Base-by-base conservation (phyloP, 2,797 vertebrate species). In the Spinus pinus region DNA sequence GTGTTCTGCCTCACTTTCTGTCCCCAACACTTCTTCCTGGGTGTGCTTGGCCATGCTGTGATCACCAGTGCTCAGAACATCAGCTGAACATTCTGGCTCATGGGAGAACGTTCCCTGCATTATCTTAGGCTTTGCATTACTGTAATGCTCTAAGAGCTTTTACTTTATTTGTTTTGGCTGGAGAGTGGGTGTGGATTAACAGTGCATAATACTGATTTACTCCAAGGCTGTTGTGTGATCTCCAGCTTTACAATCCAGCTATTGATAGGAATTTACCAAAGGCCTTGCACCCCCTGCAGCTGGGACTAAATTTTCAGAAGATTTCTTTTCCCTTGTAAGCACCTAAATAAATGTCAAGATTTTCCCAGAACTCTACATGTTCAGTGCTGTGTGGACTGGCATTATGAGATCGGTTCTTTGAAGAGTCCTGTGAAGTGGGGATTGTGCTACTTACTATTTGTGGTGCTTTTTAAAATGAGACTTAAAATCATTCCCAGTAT, bases 121-220 rank as follows among this genome's bases (percentile, higher is more conserved):
- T 90, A 89, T 80, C 88, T 53, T 24, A 66, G 82, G 72, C 54
- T 91, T 85, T 93, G 94, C 84, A 75, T 86, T 78, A 88, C 42
- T 37, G 62, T 78, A 91, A 91, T 69, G 35, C 58, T 69, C 69
- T 79, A 60, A 91, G 79, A 92, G 81, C 89, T 93, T 91, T 81
- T 88, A 78, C 83, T 89, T 89, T 89, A 58, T 91, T 87, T 92
- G 87, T 91, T 91, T 91, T 92, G 85, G 58, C 75, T 91, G 61
- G 58, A 35, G n/a, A 71, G 65, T 24, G 54, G 84, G 79, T 71
- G 84, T 90, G 86, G 88, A 95, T 95, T 92, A 97, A 80, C 91
- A 73, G 58, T 24, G 49, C 44, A 33, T 72, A 88, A 86, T 35
- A 90, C 69, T 72, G 89, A 60, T 91, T 93, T 80, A 78, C 39